Base-by-base conservation (phyloP, 2,888 invertebrate genomes). In the Drosophila setosimentum region DNA sequence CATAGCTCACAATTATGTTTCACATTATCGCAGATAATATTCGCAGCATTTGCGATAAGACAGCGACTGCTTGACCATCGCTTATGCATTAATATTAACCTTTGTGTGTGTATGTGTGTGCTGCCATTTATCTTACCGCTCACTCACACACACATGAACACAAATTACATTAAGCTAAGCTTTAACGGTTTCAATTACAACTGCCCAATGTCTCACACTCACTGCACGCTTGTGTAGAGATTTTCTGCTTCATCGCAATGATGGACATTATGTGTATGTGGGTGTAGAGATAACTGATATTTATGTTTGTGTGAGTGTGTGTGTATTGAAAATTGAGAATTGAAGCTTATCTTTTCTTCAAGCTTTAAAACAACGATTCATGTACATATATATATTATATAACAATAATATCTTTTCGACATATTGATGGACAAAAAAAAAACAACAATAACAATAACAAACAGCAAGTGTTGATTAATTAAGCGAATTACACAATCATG, bases 21-120 rank as follows among this genome's bases (percentile, higher is more conserved):
- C 82, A 75, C 83, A 86, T 88, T 86, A 86, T 82, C 82, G 73
- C 74, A 86, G 85, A 86, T 86, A 85, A 88, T 86, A 86, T 86
- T 88, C 85, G 79, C 75, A 68, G 68, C 74, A 85, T 87, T 87
- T 85, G 82, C 79, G 86, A 87, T 85, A 85, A 77, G 77, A 50
- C 53, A 50, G 32, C 66, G 51, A 35, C 37, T 62, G 42, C 53
- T 45, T 75, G 65, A 30, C 68, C 73, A 59, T n/a, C 33, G 57
- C 33, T 50, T 61, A 58, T 72, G 72, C 62, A 75, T 77, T 69
- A 68, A 69, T 73, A 76, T 79, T 73, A 60, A 71, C 68, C 50
- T 55, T 42, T 35, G 55, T 33, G 48, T 62, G 42, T 69, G 48
- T n/a, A n/a, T 66, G 49, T 55, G 45, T 57, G 32, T 65, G 68